Evolutionary conservation across 2,888 invertebrate species (phyloP).

Genomic region (Dinocampus coccinellae): DNA sequence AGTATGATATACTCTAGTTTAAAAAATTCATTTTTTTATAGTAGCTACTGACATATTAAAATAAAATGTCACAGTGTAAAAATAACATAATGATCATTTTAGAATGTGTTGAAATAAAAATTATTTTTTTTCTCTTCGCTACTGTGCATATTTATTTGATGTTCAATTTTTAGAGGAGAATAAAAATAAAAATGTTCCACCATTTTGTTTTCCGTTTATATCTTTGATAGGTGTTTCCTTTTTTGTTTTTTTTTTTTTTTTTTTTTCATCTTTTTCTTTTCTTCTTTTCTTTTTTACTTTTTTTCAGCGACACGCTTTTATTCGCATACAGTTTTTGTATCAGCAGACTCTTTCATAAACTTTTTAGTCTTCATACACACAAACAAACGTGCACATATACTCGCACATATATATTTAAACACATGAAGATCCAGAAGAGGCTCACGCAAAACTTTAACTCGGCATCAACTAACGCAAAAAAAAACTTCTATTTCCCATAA

Average conservation of each 20-base stretch:
- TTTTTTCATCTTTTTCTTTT: background rate
- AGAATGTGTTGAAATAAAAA: background rate
- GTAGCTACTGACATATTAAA: conserved; percentile 12
- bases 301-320: background rate
- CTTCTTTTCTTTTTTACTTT: background rate
- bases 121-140: no score
- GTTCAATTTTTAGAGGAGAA: background rate
- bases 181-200: background rate
- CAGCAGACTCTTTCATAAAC: conserved; percentile 3
- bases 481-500: conserved; percentile 8
- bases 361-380: background rate
- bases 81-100: background rate
- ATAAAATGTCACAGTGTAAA: background rate
- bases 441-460: conserved; percentile 50
- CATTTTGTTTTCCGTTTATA: background rate
- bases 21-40: conserved; percentile 24
- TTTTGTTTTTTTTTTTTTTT: background rate
- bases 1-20: background rate
- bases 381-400: background rate
- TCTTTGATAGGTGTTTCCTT: background rate
- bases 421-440: conserved; percentile 37
- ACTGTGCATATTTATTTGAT: background rate
- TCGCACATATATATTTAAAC: background rate
- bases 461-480: conserved; percentile 49
- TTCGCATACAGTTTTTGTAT: background rate